Evolutionary conservation across 2,888 invertebrate species (phyloP), one percentile per base, ranked within the genome.

Genomic region (Palloptera scutellata): DNA sequence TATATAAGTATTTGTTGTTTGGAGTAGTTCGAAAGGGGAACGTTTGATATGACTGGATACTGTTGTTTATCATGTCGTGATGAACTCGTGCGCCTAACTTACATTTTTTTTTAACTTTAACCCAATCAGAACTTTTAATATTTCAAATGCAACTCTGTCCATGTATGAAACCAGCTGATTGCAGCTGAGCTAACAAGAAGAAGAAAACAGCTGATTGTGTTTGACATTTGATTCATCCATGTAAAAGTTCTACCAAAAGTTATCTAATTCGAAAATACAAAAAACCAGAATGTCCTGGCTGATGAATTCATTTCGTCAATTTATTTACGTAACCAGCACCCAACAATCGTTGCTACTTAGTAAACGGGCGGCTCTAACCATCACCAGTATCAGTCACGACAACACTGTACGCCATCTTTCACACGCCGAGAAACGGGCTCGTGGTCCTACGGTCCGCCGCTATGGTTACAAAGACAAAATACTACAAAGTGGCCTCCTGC

Each of bases 381-480:
- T 54, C 1, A 19, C 17, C 64, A 20, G 13, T 5, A 54, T 64
- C 19, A 59, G 54, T 41, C 19, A 57, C n/a, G 17, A 42, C 3
- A 42, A 54, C 10, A 64, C 45, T 19, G 17, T 82, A 87, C 91
- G 85, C 87, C 89, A 65, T 88, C 89, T 68, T 88, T 89, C 86
- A 75, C 87, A 71, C 84, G 87, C 20, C 74, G 83, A 78, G 60
- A 77, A 77, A 51, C 74, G 70, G 63, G 80, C 81, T 73, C 78
- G 78, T 64, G 89, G 91, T 1, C 90, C 90, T 2, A 76, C 90
- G 12, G 78, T 92, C 4, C 87, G 91, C 65, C 87, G 93, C 75
- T 88, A 90, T 80, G 95, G 94, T 11, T 83, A 83, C 70, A 79
- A 83, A 65, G 93, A 95, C 57, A 86, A 85, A 70, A 85, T 94